Evolutionary conservation across 2,113 vertebrate species (phyloP).

Genomic region (Coptodon bakossiorum): DNA sequence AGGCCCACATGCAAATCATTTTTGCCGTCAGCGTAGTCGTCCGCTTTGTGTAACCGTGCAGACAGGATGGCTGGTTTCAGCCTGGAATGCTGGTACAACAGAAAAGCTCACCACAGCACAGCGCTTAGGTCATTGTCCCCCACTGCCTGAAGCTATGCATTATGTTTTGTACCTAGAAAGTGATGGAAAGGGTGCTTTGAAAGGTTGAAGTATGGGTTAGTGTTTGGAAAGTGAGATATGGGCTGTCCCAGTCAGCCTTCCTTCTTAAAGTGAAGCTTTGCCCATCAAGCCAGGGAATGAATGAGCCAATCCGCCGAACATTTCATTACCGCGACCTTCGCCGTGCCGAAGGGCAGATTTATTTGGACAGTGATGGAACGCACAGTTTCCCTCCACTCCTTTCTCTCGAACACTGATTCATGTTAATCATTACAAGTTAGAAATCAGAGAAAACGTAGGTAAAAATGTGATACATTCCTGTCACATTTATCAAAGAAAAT

Average conservation of each 20-base stretch:
- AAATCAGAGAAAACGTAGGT: not conserved
- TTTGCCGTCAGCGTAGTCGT: not conserved
- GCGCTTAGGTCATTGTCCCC: not conserved
- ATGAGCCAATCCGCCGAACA: not conserved
- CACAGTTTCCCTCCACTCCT: not conserved
- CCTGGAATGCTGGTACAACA: not conserved
- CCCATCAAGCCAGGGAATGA: not conserved
- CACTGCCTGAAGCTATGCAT: not conserved
- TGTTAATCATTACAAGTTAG: constrained; percentile 11
- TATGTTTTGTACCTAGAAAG: not conserved
- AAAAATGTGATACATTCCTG: not conserved
- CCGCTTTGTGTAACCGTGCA: constrained; percentile 43
- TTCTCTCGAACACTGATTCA: not conserved
- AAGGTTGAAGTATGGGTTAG: not conserved
- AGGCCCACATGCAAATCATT: constrained; percentile 49
- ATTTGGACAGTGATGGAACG: constrained; percentile 27
- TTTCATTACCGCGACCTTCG: not conserved
- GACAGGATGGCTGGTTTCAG: constrained; percentile 18
- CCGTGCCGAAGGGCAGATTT: not conserved
- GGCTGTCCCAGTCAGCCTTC: not conserved
- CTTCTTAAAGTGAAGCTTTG: not conserved
- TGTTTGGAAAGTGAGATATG: not conserved
- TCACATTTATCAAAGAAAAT: constrained; percentile 2
- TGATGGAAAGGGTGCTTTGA: not conserved
- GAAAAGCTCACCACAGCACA: not conserved